phyloP scores from a whole-genome alignment of 2,797 vertebrate species.

The Crax fasciolata region DNA sequence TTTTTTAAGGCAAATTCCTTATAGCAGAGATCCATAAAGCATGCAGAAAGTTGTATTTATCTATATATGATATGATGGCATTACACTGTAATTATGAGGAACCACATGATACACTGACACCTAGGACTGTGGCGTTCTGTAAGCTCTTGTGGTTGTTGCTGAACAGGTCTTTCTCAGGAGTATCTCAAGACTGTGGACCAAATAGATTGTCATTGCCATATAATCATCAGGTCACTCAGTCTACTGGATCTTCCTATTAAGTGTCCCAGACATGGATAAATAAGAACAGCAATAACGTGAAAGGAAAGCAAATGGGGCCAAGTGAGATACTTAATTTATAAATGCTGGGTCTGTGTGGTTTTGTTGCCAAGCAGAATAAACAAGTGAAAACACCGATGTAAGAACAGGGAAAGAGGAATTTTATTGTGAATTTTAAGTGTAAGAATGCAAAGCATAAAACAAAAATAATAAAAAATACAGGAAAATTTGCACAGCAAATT shows the following conservation, averaged over 20 bases:
- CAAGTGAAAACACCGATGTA: neutral
- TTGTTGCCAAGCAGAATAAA: neutral
- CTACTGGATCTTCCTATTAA: neutral
- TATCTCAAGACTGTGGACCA: neutral
- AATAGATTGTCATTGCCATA: neutral
- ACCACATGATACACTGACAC: too few species aligned
- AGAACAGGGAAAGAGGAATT: neutral
- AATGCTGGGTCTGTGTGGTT: neutral
- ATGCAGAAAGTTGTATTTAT: neutral
- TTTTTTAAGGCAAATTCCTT: neutral
- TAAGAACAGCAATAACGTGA: neutral
- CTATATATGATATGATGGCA: neutral
- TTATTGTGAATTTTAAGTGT: neutral
- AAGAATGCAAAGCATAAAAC: neutral
- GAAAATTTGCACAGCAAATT: neutral
- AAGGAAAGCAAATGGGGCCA: neutral
- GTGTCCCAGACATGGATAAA: accelerated
- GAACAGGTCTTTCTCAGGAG: neutral
- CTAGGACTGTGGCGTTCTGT: neutral
- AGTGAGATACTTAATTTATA: neutral
- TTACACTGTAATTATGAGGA: neutral
- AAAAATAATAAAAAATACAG: neutral
- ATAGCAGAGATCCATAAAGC: neutral
- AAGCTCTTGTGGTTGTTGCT: neutral
- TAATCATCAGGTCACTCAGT: neutral